Evolutionary conservation across 2,888 invertebrate species (phyloP).

Genomic region (Drosophila recens): DNA sequence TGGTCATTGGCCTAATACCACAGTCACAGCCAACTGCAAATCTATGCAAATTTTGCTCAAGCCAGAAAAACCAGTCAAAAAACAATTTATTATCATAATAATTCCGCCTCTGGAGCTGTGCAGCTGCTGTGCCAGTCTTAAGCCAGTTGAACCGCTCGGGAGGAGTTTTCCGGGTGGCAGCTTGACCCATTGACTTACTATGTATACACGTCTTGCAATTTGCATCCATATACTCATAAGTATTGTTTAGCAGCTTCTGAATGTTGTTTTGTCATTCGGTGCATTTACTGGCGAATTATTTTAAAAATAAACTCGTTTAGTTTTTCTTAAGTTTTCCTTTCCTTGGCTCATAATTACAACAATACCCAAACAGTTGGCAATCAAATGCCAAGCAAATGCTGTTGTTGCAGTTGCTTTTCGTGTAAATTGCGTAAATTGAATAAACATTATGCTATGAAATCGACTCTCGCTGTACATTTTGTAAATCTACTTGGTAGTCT

Average conservation of each 20-base stretch:
- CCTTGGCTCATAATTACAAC: constrained; percentile 69
- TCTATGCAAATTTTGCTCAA: constrained; percentile 67
- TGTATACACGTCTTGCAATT: constrained; percentile 50
- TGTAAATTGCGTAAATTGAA: constrained; percentile 80
- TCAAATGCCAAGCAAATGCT: constrained; percentile 59
- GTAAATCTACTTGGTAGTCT: constrained; percentile 56
- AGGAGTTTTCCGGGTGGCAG: constrained; percentile 40
- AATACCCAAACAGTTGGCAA: constrained; percentile 68
- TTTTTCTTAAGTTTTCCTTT: constrained; percentile 20
- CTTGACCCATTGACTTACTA: constrained; percentile 75
- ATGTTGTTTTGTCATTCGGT: constrained; percentile 31
- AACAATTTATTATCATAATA: constrained; percentile 75
- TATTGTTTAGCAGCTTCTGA: constrained; percentile 9
- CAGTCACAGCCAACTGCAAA: constrained; percentile 51
- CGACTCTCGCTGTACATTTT: constrained; percentile 59
- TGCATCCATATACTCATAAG: constrained; percentile 22
- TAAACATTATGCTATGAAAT: constrained; percentile 72
- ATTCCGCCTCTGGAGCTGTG: constrained; percentile 68
- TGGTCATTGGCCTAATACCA: constrained; percentile 50
- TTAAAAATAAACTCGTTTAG: constrained; percentile 7
- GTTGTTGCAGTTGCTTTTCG: constrained; percentile 36
- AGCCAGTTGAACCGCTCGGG: constrained; percentile 1
- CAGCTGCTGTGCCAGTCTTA: constrained; percentile 36
- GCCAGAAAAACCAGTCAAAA: constrained; percentile 74
- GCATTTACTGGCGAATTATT: constrained; percentile 16